Base-by-base conservation (phyloP, 2,113 vertebrate species). In the Upupa epops region DNA sequence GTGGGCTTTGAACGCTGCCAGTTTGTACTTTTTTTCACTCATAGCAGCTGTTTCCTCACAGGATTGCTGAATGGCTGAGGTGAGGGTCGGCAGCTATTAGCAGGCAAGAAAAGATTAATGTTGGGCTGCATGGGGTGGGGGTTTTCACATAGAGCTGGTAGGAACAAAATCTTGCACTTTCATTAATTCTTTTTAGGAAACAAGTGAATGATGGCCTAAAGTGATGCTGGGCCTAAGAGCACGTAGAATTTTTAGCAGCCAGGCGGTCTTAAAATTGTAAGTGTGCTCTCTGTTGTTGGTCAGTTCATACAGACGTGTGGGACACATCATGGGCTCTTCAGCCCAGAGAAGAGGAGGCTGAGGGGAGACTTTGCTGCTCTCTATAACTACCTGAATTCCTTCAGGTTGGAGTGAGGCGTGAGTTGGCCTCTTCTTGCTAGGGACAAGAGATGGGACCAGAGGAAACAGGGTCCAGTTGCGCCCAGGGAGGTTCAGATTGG, bases 41-140 rank as follows among this genome's bases (percentile, higher is more conserved):
- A 28, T 0, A 92, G 63, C 84, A 93, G 81, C 89, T 94, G 89
- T 93, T 93, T 78, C 26, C 5, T 73, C 84, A 46, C 59, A 73
- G 71, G 46, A 17, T 76, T 89, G 82, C 65, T 94, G 79, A 78
- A 65, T 59, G 59, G 28, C 55, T 94, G 72, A 72, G 79, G 55
- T 3, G 2, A 82, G 59, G 49, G 29, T 68, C 83, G 70, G 59
- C 86, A 89, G 78, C 63, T 76, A 17, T 77, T 70, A 15, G 8
- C 89, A 82, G 45, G 82, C 58, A 69, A 80, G 73, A 10, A 59
- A 80, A 90, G n/a, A 48, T 88, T 86, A 29, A 49, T 12, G 5
- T 24, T 76, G 61, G 25, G 32, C 26, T 88, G 45, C 31, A 4
- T 74, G 1, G 6, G 17, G 54, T 19, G 18, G 18, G 31, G 31